Evolutionary conservation across 2,113 vertebrate genomes (phyloP).

Genomic region (Climacteris rufus): DNA sequence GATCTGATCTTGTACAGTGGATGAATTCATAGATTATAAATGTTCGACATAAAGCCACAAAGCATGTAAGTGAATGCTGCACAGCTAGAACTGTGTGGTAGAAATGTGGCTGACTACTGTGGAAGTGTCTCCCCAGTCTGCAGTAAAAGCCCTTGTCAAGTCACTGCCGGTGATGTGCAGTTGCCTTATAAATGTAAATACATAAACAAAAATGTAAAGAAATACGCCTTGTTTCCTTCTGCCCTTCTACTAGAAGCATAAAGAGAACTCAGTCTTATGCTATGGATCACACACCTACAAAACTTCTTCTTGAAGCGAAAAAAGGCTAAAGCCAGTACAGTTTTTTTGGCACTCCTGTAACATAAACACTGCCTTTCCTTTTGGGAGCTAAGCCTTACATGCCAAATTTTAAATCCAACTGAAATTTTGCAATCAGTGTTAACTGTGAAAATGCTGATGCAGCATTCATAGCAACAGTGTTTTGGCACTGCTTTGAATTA

Average conservation of each 20-base stretch:
- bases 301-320: neutral
- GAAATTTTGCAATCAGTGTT: conserved; percentile 58
- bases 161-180: neutral
- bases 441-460: conserved; percentile 51
- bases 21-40: neutral
- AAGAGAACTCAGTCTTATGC: neutral
- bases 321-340: conserved; percentile 39
- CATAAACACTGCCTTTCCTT: conserved; percentile 50
- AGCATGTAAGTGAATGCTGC: neutral
- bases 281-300: conserved; percentile 13
- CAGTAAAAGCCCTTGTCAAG: neutral
- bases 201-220: neutral
- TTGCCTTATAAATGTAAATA: neutral
- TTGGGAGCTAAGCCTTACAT: conserved; percentile 19
- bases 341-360: conserved; percentile 39
- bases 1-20: neutral
- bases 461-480: neutral
- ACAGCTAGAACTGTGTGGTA: neutral
- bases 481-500: conserved; percentile 23
- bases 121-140: neutral
- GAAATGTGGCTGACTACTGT: neutral
- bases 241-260: neutral
- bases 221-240: neutral
- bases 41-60: neutral
- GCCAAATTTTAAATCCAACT: conserved; percentile 59